These are phyloP conservation scores for Epicampocera succincta DNA, from an alignment of 2,888 invertebrate genomes.

Conservation along the genomic window DNA sequence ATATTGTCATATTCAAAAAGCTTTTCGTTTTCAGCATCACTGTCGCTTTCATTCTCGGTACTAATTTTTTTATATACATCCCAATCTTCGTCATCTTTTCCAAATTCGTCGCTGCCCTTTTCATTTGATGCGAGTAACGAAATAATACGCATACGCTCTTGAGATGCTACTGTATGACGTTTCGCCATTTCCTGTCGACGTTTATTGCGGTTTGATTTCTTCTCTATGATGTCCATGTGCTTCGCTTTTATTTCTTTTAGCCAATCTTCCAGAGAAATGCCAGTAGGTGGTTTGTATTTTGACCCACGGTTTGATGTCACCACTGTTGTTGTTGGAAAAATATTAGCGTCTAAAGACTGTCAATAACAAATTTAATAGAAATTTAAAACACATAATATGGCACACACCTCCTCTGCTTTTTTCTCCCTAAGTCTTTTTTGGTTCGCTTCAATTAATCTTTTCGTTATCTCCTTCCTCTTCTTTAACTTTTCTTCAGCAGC, in stretches of 20 bases:
- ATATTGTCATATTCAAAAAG: constrained; percentile 92
- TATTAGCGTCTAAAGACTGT: constrained; percentile 19
- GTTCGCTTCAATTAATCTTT: constrained; percentile 93
- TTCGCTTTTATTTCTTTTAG: constrained; percentile 76
- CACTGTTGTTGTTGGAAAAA: constrained; percentile 52
- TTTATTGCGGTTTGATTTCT: constrained; percentile 88
- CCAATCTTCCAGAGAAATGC: constrained; percentile 78
- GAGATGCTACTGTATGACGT: constrained; percentile 94
- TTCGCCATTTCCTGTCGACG: constrained; percentile 93
- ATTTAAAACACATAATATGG: not conserved
- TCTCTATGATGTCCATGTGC: constrained; percentile 84
- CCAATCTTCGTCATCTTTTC: constrained; percentile 97
- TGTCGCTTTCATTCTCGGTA: constrained; percentile 91
- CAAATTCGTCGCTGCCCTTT: constrained; percentile 94
- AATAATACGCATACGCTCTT: constrained; percentile 96
- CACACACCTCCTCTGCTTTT: constrained; percentile 91
- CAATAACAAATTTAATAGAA: no score
- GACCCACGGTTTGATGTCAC: constrained; percentile 52
- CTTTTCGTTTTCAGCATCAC: constrained; percentile 95
- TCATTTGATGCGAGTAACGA: constrained; percentile 92
- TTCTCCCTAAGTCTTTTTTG: constrained; percentile 93
- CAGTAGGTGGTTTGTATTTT: constrained; percentile 78
- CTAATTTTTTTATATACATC: constrained; percentile 96
- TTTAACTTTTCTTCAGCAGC: constrained; percentile 92
- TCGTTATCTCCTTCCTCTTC: constrained; percentile 91